Percentiles rank a stretch among this genome's conserved stretches.
Conservation (phyloP, 1,140 invertebrate genomes). For the Brachionus sp. region DNA sequence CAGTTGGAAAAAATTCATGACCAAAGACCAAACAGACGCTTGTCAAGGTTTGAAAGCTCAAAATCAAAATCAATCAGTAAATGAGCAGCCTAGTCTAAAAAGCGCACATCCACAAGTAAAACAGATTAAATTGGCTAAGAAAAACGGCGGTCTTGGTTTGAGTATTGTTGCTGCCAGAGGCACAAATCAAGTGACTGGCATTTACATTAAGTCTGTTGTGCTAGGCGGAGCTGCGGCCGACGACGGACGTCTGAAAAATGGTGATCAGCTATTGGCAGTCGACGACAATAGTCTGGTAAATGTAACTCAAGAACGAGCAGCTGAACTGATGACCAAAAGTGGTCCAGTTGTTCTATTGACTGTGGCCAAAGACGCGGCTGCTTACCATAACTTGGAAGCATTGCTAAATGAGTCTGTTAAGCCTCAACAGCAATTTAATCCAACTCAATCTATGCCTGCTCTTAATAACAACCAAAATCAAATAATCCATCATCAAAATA, state of each 20-base stretch:
- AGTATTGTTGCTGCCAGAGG: constrained; percentile 64
- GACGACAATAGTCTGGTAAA: constrained; percentile 93
- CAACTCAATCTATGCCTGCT: constrained; percentile 12
- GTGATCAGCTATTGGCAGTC: constrained; percentile 93
- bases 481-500: neutral
- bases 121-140: constrained; percentile 34
- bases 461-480: neutral
- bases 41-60: neutral
- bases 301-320: constrained; percentile 79
- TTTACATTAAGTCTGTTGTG: constrained; percentile 96
- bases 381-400: constrained; percentile 1
- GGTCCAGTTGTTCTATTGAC: constrained; percentile 35
- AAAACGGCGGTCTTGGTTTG: constrained; percentile 38
- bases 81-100: neutral
- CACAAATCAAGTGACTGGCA: constrained; percentile 82
- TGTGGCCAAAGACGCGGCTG: constrained; percentile 44
- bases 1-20: constrained; percentile 46
- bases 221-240: constrained; percentile 82
- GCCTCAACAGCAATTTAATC: neutral
- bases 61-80: neutral
- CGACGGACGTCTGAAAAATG: constrained; percentile 89
- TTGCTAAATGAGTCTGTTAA: neutral
- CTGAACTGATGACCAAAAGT: constrained; percentile 20
- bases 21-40: neutral
- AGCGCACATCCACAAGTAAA: neutral